Evolutionary conservation across 2,888 invertebrate genomes (phyloP).

Genomic region (Exocentrus adspersus): DNA sequence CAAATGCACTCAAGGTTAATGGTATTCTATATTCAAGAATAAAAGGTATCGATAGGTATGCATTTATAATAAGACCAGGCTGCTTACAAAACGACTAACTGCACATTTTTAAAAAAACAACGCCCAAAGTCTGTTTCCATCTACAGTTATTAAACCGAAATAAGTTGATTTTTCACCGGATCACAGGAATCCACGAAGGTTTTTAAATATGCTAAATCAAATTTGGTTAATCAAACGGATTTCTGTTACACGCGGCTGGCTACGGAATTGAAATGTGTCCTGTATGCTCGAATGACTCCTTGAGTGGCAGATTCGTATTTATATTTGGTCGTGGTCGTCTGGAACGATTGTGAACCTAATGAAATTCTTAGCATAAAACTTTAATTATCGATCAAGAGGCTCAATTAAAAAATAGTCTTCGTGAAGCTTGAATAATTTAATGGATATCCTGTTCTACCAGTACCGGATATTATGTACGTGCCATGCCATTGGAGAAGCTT

Average conservation of each 20-base stretch:
- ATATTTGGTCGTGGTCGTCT: constrained; percentile 37
- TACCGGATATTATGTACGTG: constrained; percentile 1
- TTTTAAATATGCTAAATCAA: constrained; percentile 28
- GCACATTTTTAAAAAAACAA: no score
- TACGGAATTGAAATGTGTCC: constrained; percentile 25
- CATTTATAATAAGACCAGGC: not conserved
- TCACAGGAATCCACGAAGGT: constrained; percentile 4
- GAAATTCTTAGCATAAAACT: constrained; percentile 36
- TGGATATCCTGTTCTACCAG: constrained; percentile 8
- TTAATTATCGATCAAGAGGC: constrained; percentile 36
- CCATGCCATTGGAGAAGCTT: not conserved
- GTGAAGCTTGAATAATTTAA: not conserved
- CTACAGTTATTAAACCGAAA: constrained; percentile 12
- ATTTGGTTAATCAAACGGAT: constrained; percentile 30
- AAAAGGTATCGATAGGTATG: no score
- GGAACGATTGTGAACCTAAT: constrained; percentile 31
- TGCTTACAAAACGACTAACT: no score
- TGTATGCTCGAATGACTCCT: constrained; percentile 35
- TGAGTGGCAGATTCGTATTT: constrained; percentile 44
- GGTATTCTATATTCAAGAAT: no score
- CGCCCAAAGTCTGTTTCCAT: not conserved
- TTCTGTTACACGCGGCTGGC: constrained; percentile 17
- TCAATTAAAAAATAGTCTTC: constrained; percentile 13
- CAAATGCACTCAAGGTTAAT: no score
- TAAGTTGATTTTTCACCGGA: constrained; percentile 10